These are phyloP conservation scores for Mythimna vitellina DNA, from an alignment of 2,888 invertebrate species.

Conservation along the genomic window DNA sequence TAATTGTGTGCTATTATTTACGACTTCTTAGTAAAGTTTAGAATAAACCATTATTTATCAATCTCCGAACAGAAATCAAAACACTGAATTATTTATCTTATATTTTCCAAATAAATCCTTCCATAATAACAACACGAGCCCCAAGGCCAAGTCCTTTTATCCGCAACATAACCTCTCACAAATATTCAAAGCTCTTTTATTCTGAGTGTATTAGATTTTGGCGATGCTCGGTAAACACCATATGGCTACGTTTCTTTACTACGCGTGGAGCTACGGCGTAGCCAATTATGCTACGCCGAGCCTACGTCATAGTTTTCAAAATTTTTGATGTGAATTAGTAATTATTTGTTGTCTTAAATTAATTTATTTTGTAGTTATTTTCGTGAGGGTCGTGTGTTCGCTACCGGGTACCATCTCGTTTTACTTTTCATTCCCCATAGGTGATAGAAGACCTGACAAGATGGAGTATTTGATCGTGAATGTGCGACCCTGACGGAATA, in stretches of 20 bases:
- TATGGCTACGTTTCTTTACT: slow-evolving; percentile 4
- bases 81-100: neutral
- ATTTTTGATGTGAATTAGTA: neutral
- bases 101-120: neutral
- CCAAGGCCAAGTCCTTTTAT: slow-evolving; percentile 9
- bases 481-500: no score
- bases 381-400: no score
- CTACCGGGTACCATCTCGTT: no score
- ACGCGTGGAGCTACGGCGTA: slow-evolving; percentile 24
- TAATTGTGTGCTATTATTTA: neutral
- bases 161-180: slow-evolving; percentile 16
- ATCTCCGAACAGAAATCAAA: slow-evolving; percentile 4
- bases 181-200: slow-evolving; percentile 41
- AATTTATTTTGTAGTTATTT: neutral
- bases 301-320: slow-evolving; percentile 10
- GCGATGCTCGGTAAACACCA: slow-evolving; percentile 7
- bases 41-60: neutral
- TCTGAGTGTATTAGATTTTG: slow-evolving; percentile 35
- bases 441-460: no score
- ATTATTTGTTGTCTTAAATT: neutral
- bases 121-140: slow-evolving; percentile 17
- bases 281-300: slow-evolving; percentile 10
- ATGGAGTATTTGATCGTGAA: no score
- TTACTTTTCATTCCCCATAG: no score
- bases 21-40: no score